Evolutionary conservation across 2,113 vertebrate species (phyloP), one percentile per base, ranked within the genome.

Genomic region (Zosterops lateralis): DNA sequence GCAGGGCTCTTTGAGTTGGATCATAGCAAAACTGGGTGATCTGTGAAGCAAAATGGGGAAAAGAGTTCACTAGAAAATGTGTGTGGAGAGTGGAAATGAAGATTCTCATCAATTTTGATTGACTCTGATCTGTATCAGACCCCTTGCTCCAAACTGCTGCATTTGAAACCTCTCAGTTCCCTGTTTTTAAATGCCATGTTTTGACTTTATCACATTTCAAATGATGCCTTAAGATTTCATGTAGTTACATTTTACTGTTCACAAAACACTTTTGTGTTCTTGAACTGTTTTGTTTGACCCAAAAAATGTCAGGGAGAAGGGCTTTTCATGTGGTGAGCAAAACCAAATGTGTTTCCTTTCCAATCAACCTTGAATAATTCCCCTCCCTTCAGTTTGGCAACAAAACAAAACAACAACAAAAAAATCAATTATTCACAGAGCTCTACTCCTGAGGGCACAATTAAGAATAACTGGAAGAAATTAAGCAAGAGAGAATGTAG

Each of bases 381-480:
- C 48, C 21, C 9, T 64, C 51, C 31, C 42, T 9, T 15, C 48
- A 15, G 58, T 58, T 31, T 83, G 67, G 50, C 31, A 85, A 70
- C 4, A 14, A 89, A 91, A 72, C 40, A 77, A 56, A 54, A 44
- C 14, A 29, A 38, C 38, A 38, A 38, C 38, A 56, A 74, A 74
- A 60, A 74, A 75, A 91, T 96, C 87, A 89, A 92, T 94, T 95
- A 79, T 91, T 94, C 77, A 72, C 61, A 94, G 57, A 87, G 38
- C 38, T 85, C 50, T 85, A 28, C 17, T 96, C 92, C 95, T 91
- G 66, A 57, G 92, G 94, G 94, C 74, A 81, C 73, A 88, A 96
- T 91, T 93, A 94, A 77, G 73, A 92, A 77, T 78, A 93, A 94
- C 89, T 92, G 91, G 77, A 87, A 92, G 77, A 94, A 93, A 95